Percentiles rank a stretch among this genome's conserved stretches.
phyloP scores from a whole-genome alignment of 2,797 vertebrate genomes.

The Onychomys leucogaster region DNA sequence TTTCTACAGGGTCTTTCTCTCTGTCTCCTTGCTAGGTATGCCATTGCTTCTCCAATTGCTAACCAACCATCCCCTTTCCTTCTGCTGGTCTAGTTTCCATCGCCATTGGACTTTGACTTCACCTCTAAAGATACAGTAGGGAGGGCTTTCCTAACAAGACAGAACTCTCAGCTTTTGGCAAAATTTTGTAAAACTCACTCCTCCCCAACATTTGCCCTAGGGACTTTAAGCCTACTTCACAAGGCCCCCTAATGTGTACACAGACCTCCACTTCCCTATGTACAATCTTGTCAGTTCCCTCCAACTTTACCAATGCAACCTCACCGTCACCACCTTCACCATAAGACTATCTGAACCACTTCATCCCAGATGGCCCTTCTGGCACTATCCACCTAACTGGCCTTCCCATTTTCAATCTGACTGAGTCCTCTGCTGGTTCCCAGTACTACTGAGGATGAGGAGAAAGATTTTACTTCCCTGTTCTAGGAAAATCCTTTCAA shows the following conservation, averaged over 20 bases:
- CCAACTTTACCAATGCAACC: not conserved
- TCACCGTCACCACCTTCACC: not conserved
- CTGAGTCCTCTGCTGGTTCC: not conserved
- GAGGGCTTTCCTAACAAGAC: not conserved
- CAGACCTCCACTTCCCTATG: not conserved
- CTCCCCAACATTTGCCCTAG: not conserved
- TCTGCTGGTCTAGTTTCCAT: not conserved
- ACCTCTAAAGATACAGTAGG: not conserved
- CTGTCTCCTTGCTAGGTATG: not conserved
- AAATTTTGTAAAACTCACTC: not conserved
- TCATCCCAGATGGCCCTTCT: not conserved
- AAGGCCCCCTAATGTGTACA: not conserved
- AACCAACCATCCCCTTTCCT: not conserved
- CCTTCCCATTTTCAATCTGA: not conserved
- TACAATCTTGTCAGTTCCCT: not conserved
- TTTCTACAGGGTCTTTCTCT: not conserved
- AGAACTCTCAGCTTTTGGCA: not conserved
- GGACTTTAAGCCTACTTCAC: not conserved
- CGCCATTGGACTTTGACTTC: not conserved
- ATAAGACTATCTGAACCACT: not conserved
- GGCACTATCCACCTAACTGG: not conserved
- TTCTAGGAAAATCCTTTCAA: not conserved
- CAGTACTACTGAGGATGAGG: not conserved
- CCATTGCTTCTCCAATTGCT: not conserved
- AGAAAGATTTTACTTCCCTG: not conserved